Percentiles rank a stretch among this genome's conserved stretches.
phyloP scores from a whole-genome alignment of 2,888 invertebrate species.

The Macrostomum cliftonense region DNA sequence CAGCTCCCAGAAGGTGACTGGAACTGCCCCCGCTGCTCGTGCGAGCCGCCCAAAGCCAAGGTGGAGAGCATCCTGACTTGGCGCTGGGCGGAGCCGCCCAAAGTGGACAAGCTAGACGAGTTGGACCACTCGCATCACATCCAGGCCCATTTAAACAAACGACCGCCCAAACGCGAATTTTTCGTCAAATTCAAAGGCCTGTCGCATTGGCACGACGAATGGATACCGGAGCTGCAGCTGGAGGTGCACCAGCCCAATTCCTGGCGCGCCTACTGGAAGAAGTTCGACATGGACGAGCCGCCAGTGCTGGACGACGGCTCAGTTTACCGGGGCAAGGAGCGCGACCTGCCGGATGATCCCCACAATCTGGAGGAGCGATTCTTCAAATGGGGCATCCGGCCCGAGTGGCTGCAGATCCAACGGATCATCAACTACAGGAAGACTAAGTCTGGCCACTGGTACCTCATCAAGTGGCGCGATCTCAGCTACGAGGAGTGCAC shows the following conservation, averaged over 20 bases:
- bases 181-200: slow-evolving; percentile 90
- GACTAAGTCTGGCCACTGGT: slow-evolving; percentile 50
- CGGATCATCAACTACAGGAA: slow-evolving; percentile 69
- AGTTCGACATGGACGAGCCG: slow-evolving; percentile 55
- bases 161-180: slow-evolving; percentile 52
- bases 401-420: slow-evolving; percentile 85
- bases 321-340: slow-evolving; percentile 52
- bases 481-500: slow-evolving; percentile 86
- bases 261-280: slow-evolving; percentile 75
- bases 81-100: not conserved
- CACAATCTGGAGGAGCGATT: slow-evolving; percentile 48
- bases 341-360: slow-evolving; percentile 90
- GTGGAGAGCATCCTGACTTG: slow-evolving; percentile 1
- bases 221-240: slow-evolving; percentile 77
- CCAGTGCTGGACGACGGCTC: not conserved
- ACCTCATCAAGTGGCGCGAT: slow-evolving; percentile 91
- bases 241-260: slow-evolving; percentile 84
- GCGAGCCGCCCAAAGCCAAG: slow-evolving; percentile 3
- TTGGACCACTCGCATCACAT: not conserved
- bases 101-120: not conserved
- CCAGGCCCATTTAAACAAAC: not conserved
- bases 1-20: slow-evolving; percentile 17
- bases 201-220: slow-evolving; percentile 94
- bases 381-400: slow-evolving; percentile 79
- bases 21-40: slow-evolving; percentile 17